Percentiles rank a stretch among this genome's conserved stretches.
These are phyloP conservation scores for Cyphomyrus plagiostoma DNA, from an alignment of 2,113 vertebrate species.

Conservation along the genomic window DNA sequence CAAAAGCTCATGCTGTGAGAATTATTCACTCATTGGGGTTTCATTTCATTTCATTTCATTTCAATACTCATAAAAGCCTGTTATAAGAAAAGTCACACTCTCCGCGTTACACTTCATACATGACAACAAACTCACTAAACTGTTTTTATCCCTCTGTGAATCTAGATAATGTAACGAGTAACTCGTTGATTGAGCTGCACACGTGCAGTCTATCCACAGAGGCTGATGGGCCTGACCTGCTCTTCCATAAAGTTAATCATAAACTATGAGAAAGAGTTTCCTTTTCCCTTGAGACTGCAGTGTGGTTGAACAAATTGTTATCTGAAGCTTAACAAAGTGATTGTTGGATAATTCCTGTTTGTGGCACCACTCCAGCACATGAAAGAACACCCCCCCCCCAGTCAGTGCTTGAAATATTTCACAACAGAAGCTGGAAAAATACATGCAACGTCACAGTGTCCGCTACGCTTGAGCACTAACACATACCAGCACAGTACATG, in stretches of 20 bases:
- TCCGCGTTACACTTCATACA: neutral
- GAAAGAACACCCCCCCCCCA: slow-evolving; percentile 55
- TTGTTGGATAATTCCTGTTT: slow-evolving; percentile 92
- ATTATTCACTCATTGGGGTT: neutral
- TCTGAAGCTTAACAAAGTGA: slow-evolving; percentile 80
- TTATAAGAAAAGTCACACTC: slow-evolving; percentile 18
- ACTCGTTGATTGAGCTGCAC: slow-evolving; percentile 12
- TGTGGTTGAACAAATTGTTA: slow-evolving; percentile 83
- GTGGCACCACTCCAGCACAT: slow-evolving; percentile 73
- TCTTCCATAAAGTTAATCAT: slow-evolving; percentile 62
- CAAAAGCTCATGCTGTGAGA: neutral
- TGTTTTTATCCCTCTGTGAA: neutral
- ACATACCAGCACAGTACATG: neutral
- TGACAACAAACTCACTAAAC: neutral
- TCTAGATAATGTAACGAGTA: neutral
- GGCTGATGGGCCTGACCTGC: slow-evolving; percentile 53
- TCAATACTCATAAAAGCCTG: neutral
- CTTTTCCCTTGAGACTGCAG: slow-evolving; percentile 79
- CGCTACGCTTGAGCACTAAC: neutral
- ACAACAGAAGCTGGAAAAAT: slow-evolving; percentile 51
- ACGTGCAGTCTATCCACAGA: slow-evolving; percentile 24
- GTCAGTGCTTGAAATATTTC: slow-evolving; percentile 52
- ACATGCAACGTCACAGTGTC: slow-evolving; percentile 21
- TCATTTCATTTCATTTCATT: neutral
- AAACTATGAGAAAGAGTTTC: slow-evolving; percentile 73